Percentiles rank a stretch among this genome's conserved stretches.
phyloP scores from a whole-genome alignment of 2,797 vertebrate species.

The Enteromius trimaculatus region DNA sequence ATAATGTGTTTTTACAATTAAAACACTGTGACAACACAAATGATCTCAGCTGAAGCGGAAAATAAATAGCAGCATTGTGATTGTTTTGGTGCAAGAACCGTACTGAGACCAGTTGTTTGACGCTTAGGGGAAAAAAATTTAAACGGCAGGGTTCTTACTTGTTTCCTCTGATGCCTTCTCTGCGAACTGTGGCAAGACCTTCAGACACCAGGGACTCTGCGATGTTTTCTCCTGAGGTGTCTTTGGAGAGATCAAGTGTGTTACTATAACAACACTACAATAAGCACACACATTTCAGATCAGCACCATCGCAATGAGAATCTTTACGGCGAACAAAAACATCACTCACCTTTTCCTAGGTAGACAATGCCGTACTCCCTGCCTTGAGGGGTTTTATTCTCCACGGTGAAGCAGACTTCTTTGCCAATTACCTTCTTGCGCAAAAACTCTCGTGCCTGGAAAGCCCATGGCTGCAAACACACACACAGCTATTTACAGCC shows the following conservation, averaged over 20 bases:
- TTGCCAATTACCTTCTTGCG: slow-evolving; percentile 98
- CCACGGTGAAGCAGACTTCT: slow-evolving; percentile 97
- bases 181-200: slow-evolving; percentile 88
- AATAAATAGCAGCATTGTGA: slow-evolving; percentile 22
- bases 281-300: background rate
- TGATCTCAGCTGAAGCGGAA: background rate
- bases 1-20: slow-evolving; percentile 2
- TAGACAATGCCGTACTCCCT: slow-evolving; percentile 96
- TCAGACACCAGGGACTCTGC: slow-evolving; percentile 91
- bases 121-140: background rate
- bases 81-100: slow-evolving; percentile 2
- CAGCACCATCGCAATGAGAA: background rate
- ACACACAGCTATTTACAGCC: slow-evolving; percentile 36
- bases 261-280: background rate
- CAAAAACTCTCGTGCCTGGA: slow-evolving; percentile 94
- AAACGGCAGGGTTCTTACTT: slow-evolving; percentile 71
- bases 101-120: background rate
- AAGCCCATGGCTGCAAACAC: slow-evolving; percentile 89
- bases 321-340: background rate
- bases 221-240: slow-evolving; percentile 92
- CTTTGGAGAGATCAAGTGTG: slow-evolving; percentile 67
- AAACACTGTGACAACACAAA: background rate
- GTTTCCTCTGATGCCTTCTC: slow-evolving; percentile 91
- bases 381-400: slow-evolving; percentile 89
- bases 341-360: slow-evolving; percentile 86